Conservation (phyloP, 2,888 invertebrate species). For the Trachelus iudaicus region DNA sequence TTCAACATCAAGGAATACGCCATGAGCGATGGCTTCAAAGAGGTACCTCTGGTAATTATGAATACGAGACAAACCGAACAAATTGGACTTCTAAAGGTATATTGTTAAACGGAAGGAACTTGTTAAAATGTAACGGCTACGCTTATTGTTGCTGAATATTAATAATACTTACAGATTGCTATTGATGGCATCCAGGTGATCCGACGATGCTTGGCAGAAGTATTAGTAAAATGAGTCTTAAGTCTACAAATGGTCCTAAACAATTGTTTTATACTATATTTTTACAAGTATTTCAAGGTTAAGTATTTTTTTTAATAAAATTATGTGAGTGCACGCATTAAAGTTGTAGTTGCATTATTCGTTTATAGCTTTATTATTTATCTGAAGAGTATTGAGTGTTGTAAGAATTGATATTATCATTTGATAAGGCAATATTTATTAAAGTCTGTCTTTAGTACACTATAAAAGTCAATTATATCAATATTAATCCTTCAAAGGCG, state of each 20-base stretch:
- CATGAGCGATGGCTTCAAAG: constrained; percentile 27
- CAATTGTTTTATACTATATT: background rate
- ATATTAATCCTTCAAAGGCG: background rate
- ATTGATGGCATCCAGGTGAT: constrained; percentile 40
- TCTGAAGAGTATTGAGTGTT: background rate
- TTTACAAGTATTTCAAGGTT: background rate
- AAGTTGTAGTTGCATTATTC: background rate
- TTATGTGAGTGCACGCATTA: background rate
- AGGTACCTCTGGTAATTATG: constrained; percentile 39
- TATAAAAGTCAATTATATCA: background rate
- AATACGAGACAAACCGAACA: constrained; percentile 30
- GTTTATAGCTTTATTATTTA: background rate
- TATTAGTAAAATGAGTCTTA: background rate
- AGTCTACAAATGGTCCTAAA: background rate
- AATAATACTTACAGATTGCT: constrained; percentile 35
- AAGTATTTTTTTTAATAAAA: constrained; percentile 2
- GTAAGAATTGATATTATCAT: background rate
- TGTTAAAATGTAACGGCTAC: background rate
- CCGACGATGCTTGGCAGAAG: constrained; percentile 29
- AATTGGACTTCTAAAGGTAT: constrained; percentile 51
- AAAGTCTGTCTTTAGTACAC: background rate
- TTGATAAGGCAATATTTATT: background rate
- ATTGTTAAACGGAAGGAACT: background rate
- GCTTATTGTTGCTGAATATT: background rate
- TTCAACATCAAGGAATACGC: constrained; percentile 51